Evolutionary conservation across 2,113 vertebrate species (phyloP).

Genomic region (Rhea pennata): DNA sequence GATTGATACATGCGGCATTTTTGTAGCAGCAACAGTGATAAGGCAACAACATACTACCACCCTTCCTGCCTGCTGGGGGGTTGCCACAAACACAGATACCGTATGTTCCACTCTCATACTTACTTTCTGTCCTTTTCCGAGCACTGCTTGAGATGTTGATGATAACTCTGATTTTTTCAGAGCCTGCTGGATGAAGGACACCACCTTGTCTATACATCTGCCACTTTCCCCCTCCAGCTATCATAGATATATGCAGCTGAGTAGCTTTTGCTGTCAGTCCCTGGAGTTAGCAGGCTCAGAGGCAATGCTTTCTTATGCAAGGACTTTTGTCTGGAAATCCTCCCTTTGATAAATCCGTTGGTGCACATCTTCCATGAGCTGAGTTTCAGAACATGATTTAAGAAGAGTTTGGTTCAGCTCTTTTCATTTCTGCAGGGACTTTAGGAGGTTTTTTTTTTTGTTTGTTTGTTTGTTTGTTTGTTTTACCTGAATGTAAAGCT

Average conservation of each 20-base stretch:
- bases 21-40: neutral
- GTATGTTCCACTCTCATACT: neutral
- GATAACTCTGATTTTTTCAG: neutral
- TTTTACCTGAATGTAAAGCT: neutral
- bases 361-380: neutral
- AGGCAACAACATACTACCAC: rapidly evolving
- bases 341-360: neutral
- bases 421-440: neutral
- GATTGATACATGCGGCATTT: neutral
- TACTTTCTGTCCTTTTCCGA: neutral
- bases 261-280: neutral
- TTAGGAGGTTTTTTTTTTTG: neutral
- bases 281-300: neutral
- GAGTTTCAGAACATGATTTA: neutral
- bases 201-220: neutral
- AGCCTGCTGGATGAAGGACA: neutral
- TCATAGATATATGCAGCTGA: neutral
- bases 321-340: neutral
- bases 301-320: neutral
- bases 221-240: neutral
- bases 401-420: neutral
- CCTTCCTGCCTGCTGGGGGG: neutral
- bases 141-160: neutral
- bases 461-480: too few species aligned
- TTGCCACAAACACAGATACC: neutral